A percentile compares a stretch with the other conserved stretches of the same genome.
Conservation (phyloP, 2,888 invertebrate genomes). For the Tetragnatha montana region DNA sequence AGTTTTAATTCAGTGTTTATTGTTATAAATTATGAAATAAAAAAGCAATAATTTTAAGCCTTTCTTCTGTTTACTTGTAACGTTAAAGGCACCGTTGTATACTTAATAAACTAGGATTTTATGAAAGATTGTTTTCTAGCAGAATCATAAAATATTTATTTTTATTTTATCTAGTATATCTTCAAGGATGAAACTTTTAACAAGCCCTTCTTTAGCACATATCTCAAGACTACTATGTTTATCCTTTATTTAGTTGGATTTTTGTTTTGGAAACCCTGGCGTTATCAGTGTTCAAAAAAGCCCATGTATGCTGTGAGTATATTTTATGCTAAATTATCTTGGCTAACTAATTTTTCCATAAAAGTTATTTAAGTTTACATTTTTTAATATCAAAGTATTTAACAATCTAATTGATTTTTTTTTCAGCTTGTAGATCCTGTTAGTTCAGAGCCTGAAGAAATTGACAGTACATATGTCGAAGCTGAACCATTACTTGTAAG, state of each 20-base stretch:
- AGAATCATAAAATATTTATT: not conserved
- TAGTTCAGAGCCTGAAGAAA: slow-evolving; percentile 55
- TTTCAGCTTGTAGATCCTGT: slow-evolving; percentile 59
- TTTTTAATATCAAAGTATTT: not conserved
- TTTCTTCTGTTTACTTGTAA: no score
- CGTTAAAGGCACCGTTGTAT: no score
- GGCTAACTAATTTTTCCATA: not conserved
- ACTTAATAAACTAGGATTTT: not conserved
- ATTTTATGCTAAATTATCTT: not conserved
- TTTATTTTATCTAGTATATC: slow-evolving; percentile 75
- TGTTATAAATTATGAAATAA: no score
- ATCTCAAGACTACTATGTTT: slow-evolving; percentile 95
- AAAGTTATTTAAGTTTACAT: not conserved
- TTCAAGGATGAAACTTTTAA: slow-evolving; percentile 86
- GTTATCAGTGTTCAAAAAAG: slow-evolving; percentile 86
- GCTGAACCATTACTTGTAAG: slow-evolving; percentile 66
- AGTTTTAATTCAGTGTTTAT: no score
- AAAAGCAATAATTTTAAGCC: no score
- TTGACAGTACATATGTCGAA: slow-evolving; percentile 63
- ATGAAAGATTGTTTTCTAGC: not conserved
- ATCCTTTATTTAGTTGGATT: slow-evolving; percentile 92
- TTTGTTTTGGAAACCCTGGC: slow-evolving; percentile 92
- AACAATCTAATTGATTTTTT: not conserved
- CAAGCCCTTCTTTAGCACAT: slow-evolving; percentile 97
- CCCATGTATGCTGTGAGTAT: slow-evolving; percentile 84